phyloP scores from a whole-genome alignment of 2,797 vertebrate genomes.

The Chelmon rostratus region DNA sequence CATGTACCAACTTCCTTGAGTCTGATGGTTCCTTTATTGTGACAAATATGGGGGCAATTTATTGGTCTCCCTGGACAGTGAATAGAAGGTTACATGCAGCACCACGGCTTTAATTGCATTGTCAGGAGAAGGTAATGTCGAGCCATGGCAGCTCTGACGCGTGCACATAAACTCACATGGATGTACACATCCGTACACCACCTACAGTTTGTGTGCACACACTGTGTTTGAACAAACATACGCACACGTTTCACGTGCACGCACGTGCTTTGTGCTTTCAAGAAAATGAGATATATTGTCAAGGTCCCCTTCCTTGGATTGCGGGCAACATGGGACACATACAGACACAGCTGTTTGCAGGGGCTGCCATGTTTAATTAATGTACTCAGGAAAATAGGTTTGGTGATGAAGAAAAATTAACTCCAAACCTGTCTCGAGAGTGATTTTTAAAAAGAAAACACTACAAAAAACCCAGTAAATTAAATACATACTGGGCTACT shows the following conservation, averaged over 20 bases:
- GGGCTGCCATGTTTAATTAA: constrained; percentile 20
- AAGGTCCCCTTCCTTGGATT: constrained; percentile 61
- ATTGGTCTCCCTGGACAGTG: constrained; percentile 85
- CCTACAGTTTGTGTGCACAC: constrained; percentile 44
- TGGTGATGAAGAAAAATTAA: not conserved
- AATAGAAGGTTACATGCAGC: constrained; percentile 84
- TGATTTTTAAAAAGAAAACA: not conserved
- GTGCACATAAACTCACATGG: constrained; percentile 60
- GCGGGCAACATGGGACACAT: constrained; percentile 46
- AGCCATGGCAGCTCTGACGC: constrained; percentile 65
- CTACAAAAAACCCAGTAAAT: not conserved
- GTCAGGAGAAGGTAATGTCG: constrained; percentile 78
- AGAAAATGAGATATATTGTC: constrained; percentile 69
- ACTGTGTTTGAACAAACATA: constrained; percentile 38
- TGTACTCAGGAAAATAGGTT: not conserved
- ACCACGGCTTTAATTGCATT: constrained; percentile 85
- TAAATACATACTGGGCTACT: not conserved
- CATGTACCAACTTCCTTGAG: constrained; percentile 73
- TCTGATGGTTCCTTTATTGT: constrained; percentile 83
- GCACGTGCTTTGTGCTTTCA: constrained; percentile 21
- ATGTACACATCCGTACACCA: constrained; percentile 48
- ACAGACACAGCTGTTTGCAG: constrained; percentile 47
- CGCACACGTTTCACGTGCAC: not conserved
- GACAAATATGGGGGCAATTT: constrained; percentile 84
- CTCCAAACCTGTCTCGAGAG: not conserved